phyloP scores from a whole-genome alignment of 2,888 invertebrate genomes.

The Torymus auratus region DNA sequence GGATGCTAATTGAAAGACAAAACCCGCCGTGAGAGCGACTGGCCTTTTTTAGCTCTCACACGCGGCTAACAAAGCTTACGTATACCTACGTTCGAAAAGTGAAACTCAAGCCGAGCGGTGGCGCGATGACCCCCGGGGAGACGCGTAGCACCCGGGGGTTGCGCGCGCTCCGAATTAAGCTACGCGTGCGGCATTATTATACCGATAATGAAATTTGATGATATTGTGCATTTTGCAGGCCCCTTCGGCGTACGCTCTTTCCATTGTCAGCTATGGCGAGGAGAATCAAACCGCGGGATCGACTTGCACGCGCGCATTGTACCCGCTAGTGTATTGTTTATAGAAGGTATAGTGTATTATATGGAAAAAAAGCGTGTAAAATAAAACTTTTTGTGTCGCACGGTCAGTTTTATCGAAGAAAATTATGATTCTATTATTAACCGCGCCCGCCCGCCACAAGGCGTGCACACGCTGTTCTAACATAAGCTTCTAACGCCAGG shows the following conservation, averaged over 20 bases:
- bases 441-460: no score
- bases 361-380: no score
- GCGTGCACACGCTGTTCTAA: neutral
- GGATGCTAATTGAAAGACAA: no score
- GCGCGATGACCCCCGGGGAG: slow-evolving; percentile 57
- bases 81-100: slow-evolving; percentile 29
- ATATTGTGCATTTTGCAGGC: slow-evolving; percentile 75
- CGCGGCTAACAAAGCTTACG: neutral
- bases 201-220: slow-evolving; percentile 77
- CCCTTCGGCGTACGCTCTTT: slow-evolving; percentile 30
- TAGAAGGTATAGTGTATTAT: no score
- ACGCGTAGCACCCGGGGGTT: slow-evolving; percentile 31
- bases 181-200: slow-evolving; percentile 69
- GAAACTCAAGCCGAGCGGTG: slow-evolving; percentile 49
- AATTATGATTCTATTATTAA: no score
- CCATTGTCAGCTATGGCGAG: neutral
- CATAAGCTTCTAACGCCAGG: no score
- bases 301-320: no score
- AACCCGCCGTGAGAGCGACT: no score
- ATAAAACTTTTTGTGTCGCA: no score
- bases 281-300: slow-evolving; percentile 24
- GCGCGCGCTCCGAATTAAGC: slow-evolving; percentile 68
- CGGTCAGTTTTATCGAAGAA: no score
- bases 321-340: no score
- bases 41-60: no score